Base-by-base conservation (phyloP, 30 jellyfish, hydroid and myxozoan species). In the Hydractinia symbiolongicarpus region DNA sequence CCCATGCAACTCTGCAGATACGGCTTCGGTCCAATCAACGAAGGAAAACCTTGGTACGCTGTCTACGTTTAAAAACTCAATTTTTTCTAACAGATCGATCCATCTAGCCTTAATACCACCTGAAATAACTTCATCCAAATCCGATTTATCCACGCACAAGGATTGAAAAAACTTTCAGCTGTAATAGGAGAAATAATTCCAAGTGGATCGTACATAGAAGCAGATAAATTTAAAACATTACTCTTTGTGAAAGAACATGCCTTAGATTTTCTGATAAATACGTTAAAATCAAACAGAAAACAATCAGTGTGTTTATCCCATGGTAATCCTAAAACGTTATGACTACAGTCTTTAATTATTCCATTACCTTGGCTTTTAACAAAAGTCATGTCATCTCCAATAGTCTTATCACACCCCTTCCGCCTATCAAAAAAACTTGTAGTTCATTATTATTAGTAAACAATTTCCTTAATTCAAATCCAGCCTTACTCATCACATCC, bases 101-200 rank as follows among this genome's bases (percentile, higher is more conserved):
- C 53, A 81, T 73, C 61, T 60, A 77, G 55, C 15, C 8, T 16
- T 73, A 58, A 69, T 55, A 66, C 66, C 73, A 52, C 67, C 88
- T 51, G 79, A 21, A 16, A 83, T 72, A 14, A 62, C 72, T 49
- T 78, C 90, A 81, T 88, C 96, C 96, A 93, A 88, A 62, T 79
- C 79, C 56, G 81, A 64, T 57, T 88, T 88, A 7, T 54, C 89
- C 54, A 58, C 69, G 76, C 96, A 88, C 69, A 83, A 73, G 53
- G 69, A 82, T 72, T 88, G 90, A 30, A 30, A 30, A 30, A 30
- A 30, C 1, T 30, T 30, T 30, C 2, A 30, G 44, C 44, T 30
- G 44, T 30, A 30, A 30, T 30, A 30, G 44, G 44, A 30, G 44
- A 30, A 30, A 30, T 30, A 30, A 30, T 30, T 30, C 44, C 44